Evolutionary conservation across 2,888 invertebrate genomes (phyloP), one percentile per base, ranked within the genome.

Genomic region (Thecocarcelia acutangulata): DNA sequence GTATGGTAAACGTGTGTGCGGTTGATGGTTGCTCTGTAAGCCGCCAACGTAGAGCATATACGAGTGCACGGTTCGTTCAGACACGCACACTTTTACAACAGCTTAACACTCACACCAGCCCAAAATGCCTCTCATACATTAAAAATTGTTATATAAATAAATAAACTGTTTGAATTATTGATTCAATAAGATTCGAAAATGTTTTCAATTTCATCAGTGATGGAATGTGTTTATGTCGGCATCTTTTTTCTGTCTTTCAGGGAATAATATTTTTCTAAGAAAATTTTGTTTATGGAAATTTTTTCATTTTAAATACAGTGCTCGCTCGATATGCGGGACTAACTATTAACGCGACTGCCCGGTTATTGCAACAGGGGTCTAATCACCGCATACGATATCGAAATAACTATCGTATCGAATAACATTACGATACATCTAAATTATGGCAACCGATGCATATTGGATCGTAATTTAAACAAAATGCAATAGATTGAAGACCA

Each of bases 11-110:
- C 80, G 77, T 80, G 83, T 81, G 70, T 83, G 66, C 84, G 78
- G 83, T 82, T 8, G 15, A 46, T n/a, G n/a, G n/a, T 59, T 83
- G 84, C 84, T 85, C 84, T 83, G 84, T 83, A 84, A 84, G 88
- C 88, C 84, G 84, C 74, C 76, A 87, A 87, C 87, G 84, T 84
- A 80, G 81, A 72, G 79, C 85, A 80, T 33, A 8, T 33, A 33
- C n/a, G n/a, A n/a, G n/a, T n/a, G n/a, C 33, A 33, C 84, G 85
- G 81, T 56, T 75, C 46, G 63, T 37, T 69, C 21, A 80, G 70
- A 72, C 80, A 80, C 84, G 83, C 84, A 80, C 66, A 76, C 72
- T 59, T 40, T 17, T 59, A 54, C 78, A 78, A 54, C 78, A 78
- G 21, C 42, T 37, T 59, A 70, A 81, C 63, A 66, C 73, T 75